Evolutionary conservation across 1,140 invertebrate species (phyloP).

Genomic region (Pseudomyrmex concolor): DNA sequence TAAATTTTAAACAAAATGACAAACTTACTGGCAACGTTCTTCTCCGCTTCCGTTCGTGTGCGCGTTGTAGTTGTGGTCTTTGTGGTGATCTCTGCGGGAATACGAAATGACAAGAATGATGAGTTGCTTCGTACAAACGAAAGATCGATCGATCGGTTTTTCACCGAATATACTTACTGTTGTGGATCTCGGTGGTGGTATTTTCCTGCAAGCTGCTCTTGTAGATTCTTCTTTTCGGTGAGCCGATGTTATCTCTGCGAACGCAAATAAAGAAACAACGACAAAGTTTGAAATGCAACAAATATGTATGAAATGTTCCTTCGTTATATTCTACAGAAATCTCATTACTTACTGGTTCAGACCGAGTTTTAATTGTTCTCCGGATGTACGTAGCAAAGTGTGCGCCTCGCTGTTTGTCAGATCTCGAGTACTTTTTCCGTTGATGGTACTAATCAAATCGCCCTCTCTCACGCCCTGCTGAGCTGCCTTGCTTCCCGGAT

Average conservation of each 20-base stretch:
- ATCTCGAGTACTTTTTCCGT: conserved; percentile 88
- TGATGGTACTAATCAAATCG: conserved; percentile 92
- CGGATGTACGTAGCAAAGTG: conserved; percentile 89
- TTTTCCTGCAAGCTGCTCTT: conserved; percentile 83
- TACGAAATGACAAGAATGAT: conserved; percentile 35
- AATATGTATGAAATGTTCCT: no score
- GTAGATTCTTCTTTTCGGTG: conserved; percentile 83
- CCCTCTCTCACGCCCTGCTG: conserved; percentile 91
- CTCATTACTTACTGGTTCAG: conserved; percentile 90
- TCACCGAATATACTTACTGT: conserved; percentile 76
- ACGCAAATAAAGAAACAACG: conserved; percentile 12
- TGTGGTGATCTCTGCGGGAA: conserved; percentile 80
- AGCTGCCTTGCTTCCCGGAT: conserved; percentile 92
- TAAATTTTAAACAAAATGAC: neutral
- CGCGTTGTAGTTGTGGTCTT: conserved; percentile 78
- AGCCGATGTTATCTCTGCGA: conserved; percentile 80
- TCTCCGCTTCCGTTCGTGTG: conserved; percentile 75
- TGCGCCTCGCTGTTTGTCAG: conserved; percentile 92
- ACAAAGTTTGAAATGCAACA: neutral
- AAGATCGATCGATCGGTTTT: neutral
- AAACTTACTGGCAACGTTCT: conserved; percentile 81
- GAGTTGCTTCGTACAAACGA: neutral
- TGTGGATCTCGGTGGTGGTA: conserved; percentile 81
- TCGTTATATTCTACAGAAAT: neutral
- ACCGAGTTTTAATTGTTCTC: conserved; percentile 89